Evolutionary conservation across 2,797 vertebrate genomes (phyloP).

Genomic region (Erethizon dorsatum): DNA sequence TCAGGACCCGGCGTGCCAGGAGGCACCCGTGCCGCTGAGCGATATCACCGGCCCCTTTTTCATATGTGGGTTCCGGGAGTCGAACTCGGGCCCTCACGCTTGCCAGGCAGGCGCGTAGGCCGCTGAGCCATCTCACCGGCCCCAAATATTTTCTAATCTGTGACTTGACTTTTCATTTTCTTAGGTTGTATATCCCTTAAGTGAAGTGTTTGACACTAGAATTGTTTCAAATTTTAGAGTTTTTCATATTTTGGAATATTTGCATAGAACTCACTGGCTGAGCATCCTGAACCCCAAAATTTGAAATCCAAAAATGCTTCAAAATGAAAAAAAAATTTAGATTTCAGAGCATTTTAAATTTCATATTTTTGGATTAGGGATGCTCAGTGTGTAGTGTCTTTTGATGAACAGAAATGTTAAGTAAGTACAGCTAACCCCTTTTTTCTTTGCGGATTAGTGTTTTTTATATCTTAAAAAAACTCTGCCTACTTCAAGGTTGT

Average conservation of each 20-base stretch:
- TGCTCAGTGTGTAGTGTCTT: not conserved
- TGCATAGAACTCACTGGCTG: not conserved
- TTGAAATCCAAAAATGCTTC: not conserved
- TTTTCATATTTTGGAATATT: not conserved
- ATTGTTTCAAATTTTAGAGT: not conserved
- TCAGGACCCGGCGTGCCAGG: no score
- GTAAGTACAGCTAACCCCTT: not conserved
- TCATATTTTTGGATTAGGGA: not conserved
- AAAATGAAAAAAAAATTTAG: not conserved
- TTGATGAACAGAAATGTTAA: not conserved
- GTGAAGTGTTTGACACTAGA: not conserved
- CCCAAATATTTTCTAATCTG: not conserved
- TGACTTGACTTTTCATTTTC: conserved; percentile 52
- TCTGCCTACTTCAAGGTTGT: not conserved
- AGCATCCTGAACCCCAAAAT: not conserved
- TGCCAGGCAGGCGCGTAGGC: no score
- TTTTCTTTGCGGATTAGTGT: not conserved
- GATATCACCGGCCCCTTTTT: no score
- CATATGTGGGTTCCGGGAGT: no score
- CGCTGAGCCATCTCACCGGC: no score
- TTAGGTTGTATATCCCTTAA: not conserved
- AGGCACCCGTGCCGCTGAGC: no score
- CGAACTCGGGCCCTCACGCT: no score
- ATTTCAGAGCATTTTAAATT: not conserved
- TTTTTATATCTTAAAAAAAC: not conserved